A percentile compares a stretch with the other conserved stretches of the same genome.
phyloP scores from a whole-genome alignment of 2,113 vertebrate species.

The Scopus umbretta region DNA sequence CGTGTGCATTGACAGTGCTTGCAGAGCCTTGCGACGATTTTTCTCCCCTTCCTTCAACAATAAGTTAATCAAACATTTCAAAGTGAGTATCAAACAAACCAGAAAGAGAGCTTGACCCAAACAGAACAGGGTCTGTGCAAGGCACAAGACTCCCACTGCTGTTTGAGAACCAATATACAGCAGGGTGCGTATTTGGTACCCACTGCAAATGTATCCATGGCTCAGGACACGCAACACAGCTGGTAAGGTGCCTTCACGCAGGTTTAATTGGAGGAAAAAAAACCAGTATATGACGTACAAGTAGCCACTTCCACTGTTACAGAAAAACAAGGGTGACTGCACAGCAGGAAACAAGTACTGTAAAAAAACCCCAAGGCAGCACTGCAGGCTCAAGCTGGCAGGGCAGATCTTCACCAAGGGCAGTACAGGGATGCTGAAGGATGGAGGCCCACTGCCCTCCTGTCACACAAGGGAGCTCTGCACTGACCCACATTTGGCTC shows the following conservation, averaged over 20 bases:
- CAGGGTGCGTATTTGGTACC: background rate
- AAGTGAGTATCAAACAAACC: background rate
- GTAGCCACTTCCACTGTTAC: background rate
- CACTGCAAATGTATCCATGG: background rate
- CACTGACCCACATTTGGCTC: background rate
- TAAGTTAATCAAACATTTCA: background rate
- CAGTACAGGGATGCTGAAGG: background rate
- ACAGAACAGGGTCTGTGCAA: background rate
- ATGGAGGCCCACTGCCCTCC: background rate
- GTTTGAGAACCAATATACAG: background rate
- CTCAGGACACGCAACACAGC: background rate
- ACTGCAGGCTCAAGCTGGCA: background rate
- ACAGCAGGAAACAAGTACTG: background rate
- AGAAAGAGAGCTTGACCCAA: background rate
- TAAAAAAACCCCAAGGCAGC: background rate
- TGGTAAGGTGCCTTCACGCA: background rate
- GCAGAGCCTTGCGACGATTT: background rate
- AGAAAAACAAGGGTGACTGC: background rate
- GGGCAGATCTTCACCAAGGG: background rate
- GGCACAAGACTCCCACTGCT: background rate
- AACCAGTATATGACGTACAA: background rate
- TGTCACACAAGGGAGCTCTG: background rate
- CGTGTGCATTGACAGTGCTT: background rate
- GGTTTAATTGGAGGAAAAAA: background rate
- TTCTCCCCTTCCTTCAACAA: background rate